A percentile compares a stretch with the other conserved stretches of the same genome.
These are phyloP conservation scores for Hypomesus transpacificus DNA, from an alignment of 2,113 vertebrate species.

Conservation along the genomic window DNA sequence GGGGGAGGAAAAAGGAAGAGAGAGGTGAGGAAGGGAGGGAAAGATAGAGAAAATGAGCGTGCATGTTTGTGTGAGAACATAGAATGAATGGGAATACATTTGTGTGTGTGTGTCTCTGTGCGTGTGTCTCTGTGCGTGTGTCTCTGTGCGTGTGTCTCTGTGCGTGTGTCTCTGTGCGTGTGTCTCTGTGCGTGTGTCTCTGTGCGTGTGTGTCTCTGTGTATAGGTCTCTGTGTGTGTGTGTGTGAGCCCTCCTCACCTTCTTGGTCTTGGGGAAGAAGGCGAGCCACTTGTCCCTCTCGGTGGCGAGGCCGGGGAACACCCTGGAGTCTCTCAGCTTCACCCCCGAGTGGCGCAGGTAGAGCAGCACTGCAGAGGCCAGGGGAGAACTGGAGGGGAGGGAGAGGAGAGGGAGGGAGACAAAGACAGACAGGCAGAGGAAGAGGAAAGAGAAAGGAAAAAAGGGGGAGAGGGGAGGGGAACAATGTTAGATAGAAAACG, in stretches of 20 bases:
- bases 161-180: too few species aligned
- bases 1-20: too few species aligned
- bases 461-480: neutral
- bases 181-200: too few species aligned
- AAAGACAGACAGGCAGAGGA: neutral
- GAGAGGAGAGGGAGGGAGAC: neutral
- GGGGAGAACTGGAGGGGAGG: constrained; percentile 70
- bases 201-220: too few species aligned
- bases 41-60: too few species aligned
- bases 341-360: constrained; percentile 85
- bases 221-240: too few species aligned
- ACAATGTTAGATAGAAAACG: neutral
- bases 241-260: constrained; percentile 63
- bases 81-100: too few species aligned
- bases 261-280: constrained; percentile 89
- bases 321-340: constrained; percentile 79
- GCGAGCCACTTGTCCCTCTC: constrained; percentile 93
- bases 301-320: constrained; percentile 69
- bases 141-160: too few species aligned
- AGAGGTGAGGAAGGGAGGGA: too few species aligned
- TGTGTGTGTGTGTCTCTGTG: too few species aligned
- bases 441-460: neutral
- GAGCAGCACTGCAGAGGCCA: constrained; percentile 82
- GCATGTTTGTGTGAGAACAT: too few species aligned
- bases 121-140: too few species aligned